These are phyloP conservation scores for Elephantulus edwardii DNA, from an alignment of 2,113 vertebrate species.

Conservation along the genomic window DNA sequence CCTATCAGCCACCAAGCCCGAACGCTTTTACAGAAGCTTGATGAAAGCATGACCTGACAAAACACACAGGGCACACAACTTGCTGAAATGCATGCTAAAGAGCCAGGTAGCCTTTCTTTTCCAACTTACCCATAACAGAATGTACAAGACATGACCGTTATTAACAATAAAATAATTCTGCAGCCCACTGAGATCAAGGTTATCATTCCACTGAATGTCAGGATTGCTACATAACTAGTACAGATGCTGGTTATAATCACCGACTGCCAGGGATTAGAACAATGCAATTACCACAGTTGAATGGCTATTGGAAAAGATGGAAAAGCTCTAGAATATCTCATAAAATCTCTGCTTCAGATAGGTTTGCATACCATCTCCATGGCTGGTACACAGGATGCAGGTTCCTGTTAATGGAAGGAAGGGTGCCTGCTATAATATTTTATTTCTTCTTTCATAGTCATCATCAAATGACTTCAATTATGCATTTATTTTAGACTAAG, in stretches of 20 bases:
- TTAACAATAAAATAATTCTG: not conserved
- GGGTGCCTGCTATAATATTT: not conserved
- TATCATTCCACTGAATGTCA: not conserved
- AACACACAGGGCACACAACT: not conserved
- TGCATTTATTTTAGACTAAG: not conserved
- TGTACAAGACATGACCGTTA: not conserved
- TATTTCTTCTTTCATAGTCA: not conserved
- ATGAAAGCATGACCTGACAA: constrained; percentile 45
- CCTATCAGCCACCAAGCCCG: not conserved
- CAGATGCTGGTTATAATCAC: not conserved
- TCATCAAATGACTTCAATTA: not conserved
- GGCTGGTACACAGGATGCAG: not conserved
- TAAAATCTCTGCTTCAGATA: not conserved
- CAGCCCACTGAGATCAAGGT: not conserved
- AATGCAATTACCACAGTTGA: not conserved
- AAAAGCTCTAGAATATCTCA: not conserved
- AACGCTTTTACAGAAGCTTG: not conserved
- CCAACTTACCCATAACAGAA: constrained; percentile 1
- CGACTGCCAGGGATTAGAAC: not conserved
- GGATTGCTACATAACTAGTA: not conserved
- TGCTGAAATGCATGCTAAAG: constrained; percentile 28
- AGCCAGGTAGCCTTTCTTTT: not conserved
- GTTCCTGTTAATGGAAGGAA: not conserved
- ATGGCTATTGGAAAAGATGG: not conserved
- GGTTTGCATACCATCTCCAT: not conserved